phyloP scores from a whole-genome alignment of 2,113 vertebrate genomes.

The Pardalotus punctatus region DNA sequence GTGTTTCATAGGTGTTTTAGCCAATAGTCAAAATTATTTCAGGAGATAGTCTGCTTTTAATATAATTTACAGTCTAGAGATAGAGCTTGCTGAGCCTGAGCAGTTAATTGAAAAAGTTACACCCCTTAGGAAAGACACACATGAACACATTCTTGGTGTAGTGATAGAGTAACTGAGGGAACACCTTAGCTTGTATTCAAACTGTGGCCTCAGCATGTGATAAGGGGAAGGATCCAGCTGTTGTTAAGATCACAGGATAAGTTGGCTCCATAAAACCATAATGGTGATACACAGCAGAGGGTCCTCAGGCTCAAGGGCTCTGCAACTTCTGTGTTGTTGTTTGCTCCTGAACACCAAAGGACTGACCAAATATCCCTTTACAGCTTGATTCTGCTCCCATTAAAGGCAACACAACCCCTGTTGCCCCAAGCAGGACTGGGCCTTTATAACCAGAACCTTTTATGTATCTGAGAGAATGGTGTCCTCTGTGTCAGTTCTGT shows the following conservation, averaged over 20 bases:
- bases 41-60: neutral
- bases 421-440: neutral
- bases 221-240: neutral
- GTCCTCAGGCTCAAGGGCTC: neutral
- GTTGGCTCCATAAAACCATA: neutral
- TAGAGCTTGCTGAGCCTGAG: neutral
- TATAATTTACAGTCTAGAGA: neutral
- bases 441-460: neutral
- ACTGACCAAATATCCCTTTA: neutral
- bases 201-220: neutral
- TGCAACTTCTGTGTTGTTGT: neutral
- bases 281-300: neutral
- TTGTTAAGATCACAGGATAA: neutral
- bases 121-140: neutral
- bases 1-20: neutral
- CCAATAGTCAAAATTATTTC: neutral
- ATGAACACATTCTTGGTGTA: rapidly evolving
- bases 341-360: neutral
- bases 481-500: neutral
- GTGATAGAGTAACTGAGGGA: neutral
- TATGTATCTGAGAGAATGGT: neutral
- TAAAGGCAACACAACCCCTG: neutral
- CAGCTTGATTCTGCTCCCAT: neutral
- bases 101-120: neutral
- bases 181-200: neutral